Conservation (phyloP, 2,888 invertebrate genomes). For the Caradrina kadenii region DNA sequence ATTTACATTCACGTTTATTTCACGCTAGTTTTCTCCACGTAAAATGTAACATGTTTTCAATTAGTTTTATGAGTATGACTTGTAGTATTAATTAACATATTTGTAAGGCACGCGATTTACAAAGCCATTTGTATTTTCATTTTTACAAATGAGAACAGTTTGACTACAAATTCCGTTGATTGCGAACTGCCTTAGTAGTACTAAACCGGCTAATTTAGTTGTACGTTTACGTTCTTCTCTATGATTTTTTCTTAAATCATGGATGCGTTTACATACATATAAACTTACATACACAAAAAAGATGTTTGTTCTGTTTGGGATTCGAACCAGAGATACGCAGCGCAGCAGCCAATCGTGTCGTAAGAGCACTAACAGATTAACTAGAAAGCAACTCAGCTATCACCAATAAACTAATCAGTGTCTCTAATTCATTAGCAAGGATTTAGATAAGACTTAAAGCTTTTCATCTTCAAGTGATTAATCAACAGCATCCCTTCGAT, state of each 20-base stretch:
- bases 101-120: slow-evolving; percentile 45
- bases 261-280: too few relatives aligned
- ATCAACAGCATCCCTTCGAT: slow-evolving; percentile 38
- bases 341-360: too few relatives aligned
- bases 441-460: slow-evolving; percentile 31
- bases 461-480: slow-evolving; percentile 37
- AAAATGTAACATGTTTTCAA: slow-evolving; percentile 35
- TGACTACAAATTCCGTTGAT: slow-evolving; percentile 30
- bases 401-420: slow-evolving; percentile 15
- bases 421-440: slow-evolving; percentile 28
- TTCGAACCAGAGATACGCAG: too few relatives aligned
- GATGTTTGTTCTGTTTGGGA: too few relatives aligned
- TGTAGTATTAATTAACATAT: slow-evolving; percentile 26
- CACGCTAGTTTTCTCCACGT: not conserved
- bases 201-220: slow-evolving; percentile 31
- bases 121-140: slow-evolving; percentile 29
- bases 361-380: slow-evolving; percentile 6
- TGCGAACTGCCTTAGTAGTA: slow-evolving; percentile 12
- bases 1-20: slow-evolving; percentile 6
- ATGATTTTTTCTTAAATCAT: too few relatives aligned
- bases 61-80: slow-evolving; percentile 42
- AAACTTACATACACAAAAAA: too few relatives aligned
- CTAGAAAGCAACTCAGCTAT: slow-evolving; percentile 35
- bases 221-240: slow-evolving; percentile 2
- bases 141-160: slow-evolving; percentile 28